These are phyloP conservation scores for Pipistrellus nathusii DNA, from an alignment of 2,797 vertebrate species.

Conservation along the genomic window DNA sequence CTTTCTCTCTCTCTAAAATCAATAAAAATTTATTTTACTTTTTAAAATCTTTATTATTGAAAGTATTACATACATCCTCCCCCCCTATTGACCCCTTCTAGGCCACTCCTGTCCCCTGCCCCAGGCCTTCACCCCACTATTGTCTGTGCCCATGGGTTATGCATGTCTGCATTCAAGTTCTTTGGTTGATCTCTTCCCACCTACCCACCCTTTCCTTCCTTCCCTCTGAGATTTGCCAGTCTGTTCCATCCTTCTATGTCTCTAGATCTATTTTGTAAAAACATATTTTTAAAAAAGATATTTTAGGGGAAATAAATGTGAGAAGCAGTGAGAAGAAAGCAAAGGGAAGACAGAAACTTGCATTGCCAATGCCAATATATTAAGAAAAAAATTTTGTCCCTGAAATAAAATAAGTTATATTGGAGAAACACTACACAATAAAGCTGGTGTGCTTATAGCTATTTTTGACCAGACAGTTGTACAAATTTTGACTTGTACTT, in stretches of 20 bases:
- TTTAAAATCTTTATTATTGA: too few species aligned
- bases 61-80: too few species aligned
- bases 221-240: too few species aligned
- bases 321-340: not conserved
- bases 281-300: constrained; percentile 58
- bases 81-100: too few species aligned
- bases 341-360: not conserved
- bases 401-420: not conserved
- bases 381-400: not conserved
- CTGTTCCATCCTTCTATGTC: too few species aligned
- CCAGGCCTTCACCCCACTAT: too few species aligned
- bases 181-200: too few species aligned
- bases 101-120: too few species aligned
- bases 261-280: not conserved
- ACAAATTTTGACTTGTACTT: not conserved
- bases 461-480: not conserved
- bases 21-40: not conserved
- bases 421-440: not conserved
- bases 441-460: too few species aligned
- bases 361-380: not conserved
- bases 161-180: too few species aligned
- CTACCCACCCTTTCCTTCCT: too few species aligned
- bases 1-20: not conserved
- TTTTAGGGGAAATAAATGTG: not conserved
- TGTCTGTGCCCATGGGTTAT: too few species aligned